A percentile compares a stretch with the other conserved stretches of the same genome.
These are phyloP conservation scores for Eurois occulta DNA, from an alignment of 2,888 invertebrate genomes.

Conservation along the genomic window DNA sequence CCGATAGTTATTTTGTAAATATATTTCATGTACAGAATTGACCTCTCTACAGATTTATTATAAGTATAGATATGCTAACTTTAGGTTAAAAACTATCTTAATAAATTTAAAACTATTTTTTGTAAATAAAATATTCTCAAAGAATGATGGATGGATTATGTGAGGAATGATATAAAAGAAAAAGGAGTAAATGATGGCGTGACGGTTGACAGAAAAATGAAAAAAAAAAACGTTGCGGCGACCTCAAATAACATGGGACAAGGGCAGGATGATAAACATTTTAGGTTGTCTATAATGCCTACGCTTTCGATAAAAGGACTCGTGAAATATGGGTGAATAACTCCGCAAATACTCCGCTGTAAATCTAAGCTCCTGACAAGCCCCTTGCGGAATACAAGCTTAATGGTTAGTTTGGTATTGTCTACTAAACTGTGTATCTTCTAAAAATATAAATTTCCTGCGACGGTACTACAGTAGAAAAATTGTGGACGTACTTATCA, in stretches of 20 bases:
- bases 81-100: no score
- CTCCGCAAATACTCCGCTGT: no score
- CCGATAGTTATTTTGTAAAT: no score
- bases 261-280: neutral
- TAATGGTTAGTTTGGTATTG: conserved; percentile 1
- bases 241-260: neutral
- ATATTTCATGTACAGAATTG: no score
- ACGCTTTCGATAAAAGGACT: no score
- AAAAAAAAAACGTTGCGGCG: neutral
- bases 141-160: neutral
- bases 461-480: conserved; percentile 97
- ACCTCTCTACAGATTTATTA: no score
- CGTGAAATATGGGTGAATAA: neutral
- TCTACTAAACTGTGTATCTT: no score
- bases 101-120: neutral
- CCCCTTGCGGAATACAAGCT: no score
- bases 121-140: neutral
- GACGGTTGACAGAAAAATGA: neutral
- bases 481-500: conserved; percentile 97
- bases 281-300: neutral
- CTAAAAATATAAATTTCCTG: conserved; percentile 66
- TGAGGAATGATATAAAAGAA: neutral
- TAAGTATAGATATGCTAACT: no score
- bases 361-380: neutral
- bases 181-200: neutral